Base-by-base conservation (phyloP, 2,113 vertebrate genomes). In the Poeciliopsis retropinna region DNA sequence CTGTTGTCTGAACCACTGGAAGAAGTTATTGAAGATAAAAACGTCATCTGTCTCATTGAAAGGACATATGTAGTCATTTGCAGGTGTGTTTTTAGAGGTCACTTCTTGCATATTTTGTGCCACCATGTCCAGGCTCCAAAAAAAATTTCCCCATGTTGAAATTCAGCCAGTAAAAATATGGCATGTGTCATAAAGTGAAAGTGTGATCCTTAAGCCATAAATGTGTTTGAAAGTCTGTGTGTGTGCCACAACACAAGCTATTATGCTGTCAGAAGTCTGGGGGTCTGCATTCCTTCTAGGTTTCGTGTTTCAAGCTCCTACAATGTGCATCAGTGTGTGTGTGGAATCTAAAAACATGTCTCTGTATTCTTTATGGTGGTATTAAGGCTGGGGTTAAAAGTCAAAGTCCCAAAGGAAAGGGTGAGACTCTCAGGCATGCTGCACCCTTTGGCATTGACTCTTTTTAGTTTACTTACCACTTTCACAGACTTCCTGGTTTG, bases 281-380 rank as follows among this genome's bases (percentile, higher is more conserved):
- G 87, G 85, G 85, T 69, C 73, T 71, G 74, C 89, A 91, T 93
- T 92, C 90, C 85, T 88, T 70, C 47, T 34, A 13, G 67, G 64
- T 80, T 62, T 93, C 87, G 44, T 51, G 72, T 94, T 93, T 86
- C 87, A 0, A 62, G 64, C 72, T 64, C 67, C 65, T 47, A 79
- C 76, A 78, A 76, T 75, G 78, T 19, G 44, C 17, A 17, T 47
- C 76, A 76, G 75, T 74, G 78, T 79, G 72, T 78, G 66, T 79
- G 70, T 44, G 34, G 64, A 76, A 64, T 72, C 76, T 88, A 72
- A 81, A 75, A 82, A 61, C 84, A 67, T 71, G 73, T 78, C 62
- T 60, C 25, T 69, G 25, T 83, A 73, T 88, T 80, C 75, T 89
- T 88, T 75, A 87, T 67, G 74, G 66, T 30, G 67, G 34, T 68